Percentiles rank a stretch among this genome's conserved stretches.
Evolutionary conservation across 2,113 vertebrate genomes (phyloP).

Genomic region (Gallinago media): DNA sequence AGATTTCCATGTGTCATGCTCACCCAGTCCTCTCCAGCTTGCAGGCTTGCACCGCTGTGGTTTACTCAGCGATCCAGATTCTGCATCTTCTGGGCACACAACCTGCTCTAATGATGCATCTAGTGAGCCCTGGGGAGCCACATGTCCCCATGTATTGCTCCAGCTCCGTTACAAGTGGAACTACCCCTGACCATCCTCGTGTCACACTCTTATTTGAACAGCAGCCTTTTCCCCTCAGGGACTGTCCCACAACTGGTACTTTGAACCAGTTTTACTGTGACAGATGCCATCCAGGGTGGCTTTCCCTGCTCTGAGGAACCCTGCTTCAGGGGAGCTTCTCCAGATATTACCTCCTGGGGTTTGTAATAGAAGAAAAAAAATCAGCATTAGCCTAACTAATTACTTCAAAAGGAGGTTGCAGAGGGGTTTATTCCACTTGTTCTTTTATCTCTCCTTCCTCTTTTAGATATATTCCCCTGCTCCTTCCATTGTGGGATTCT

Average conservation of each 20-base stretch:
- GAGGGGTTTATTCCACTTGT: background rate
- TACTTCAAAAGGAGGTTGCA: background rate
- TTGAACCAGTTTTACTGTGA: background rate
- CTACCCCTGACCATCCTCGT: background rate
- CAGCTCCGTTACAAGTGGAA: accelerated
- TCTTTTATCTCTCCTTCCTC: background rate
- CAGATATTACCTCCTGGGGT: background rate
- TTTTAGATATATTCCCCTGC: background rate
- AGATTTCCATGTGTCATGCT: background rate
- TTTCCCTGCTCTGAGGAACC: background rate
- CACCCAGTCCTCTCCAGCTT: background rate
- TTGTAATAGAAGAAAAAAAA: background rate
- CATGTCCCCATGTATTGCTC: accelerated
- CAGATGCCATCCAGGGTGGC: background rate
- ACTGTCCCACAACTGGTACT: background rate
- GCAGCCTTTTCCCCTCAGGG: background rate
- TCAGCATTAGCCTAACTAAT: background rate
- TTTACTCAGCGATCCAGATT: background rate
- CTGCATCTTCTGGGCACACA: background rate
- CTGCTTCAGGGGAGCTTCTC: background rate
- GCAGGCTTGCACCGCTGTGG: accelerated
- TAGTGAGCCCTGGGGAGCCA: accelerated
- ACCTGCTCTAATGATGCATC: background rate
- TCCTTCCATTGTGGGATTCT: background rate
- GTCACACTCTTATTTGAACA: background rate